phyloP scores from a whole-genome alignment of 2,888 invertebrate genomes.

The Pharmacophagus antenor region DNA sequence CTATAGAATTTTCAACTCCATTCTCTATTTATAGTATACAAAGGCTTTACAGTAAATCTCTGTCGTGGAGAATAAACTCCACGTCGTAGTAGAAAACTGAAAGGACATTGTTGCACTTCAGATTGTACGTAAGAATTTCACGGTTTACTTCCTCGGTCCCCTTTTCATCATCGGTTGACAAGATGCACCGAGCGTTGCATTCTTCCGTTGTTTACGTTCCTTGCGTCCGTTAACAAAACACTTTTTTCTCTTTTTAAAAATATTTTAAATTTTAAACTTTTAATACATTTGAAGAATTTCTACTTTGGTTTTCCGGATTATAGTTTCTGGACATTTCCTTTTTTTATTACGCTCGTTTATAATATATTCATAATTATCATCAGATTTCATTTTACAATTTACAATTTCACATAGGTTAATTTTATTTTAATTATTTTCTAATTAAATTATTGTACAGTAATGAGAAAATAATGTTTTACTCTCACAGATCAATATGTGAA shows the following conservation, averaged over 20 bases:
- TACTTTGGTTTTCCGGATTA: too few relatives aligned
- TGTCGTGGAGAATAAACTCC: not conserved
- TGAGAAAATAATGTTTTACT: too few relatives aligned
- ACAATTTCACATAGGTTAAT: too few relatives aligned
- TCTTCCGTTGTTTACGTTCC: constrained; percentile 19
- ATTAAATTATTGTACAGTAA: too few relatives aligned
- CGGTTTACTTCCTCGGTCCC: constrained; percentile 27
- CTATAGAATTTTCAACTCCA: not conserved
- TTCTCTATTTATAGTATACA: not conserved
- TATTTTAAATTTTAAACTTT: not conserved
- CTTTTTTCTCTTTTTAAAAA: constrained; percentile 2
- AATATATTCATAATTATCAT: too few relatives aligned
- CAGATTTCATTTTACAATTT: too few relatives aligned
- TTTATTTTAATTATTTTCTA: too few relatives aligned
- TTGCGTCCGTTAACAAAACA: constrained; percentile 10
- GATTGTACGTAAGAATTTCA: constrained; percentile 23
- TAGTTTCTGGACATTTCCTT: too few relatives aligned
- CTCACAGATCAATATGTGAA: too few relatives aligned
- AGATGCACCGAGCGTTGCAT: constrained; percentile 24
- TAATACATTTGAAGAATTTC: not conserved
- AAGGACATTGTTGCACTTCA: constrained; percentile 25
- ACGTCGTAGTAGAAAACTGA: constrained; percentile 10
- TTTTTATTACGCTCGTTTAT: too few relatives aligned
- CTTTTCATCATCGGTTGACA: constrained; percentile 27
- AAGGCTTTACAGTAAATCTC: constrained; percentile 4